Base-by-base conservation (phyloP, 2,797 vertebrate genomes). In the Lemur catta region DNA sequence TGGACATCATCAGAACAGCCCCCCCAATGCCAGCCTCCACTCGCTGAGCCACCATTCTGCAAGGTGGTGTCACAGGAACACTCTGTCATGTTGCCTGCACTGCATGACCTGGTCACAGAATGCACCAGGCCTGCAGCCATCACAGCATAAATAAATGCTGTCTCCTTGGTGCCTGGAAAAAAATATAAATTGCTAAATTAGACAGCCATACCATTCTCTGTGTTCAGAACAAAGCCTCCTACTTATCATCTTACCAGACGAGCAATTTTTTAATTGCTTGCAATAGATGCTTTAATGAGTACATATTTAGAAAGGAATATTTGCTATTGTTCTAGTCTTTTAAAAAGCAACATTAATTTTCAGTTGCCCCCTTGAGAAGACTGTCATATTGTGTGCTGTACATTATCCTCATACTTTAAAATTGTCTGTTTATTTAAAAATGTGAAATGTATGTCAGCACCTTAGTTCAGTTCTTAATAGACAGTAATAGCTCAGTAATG, bases 11-110 rank as follows among this genome's bases (percentile, higher is more conserved):
- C 99, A 0, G 99, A 99, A 98, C 99, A 99, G 97, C 99, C 99
- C 0, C 99, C 99, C 99, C 99, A 99, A 93, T 99, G 99, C 99
- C 99, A 99, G 80, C 99, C 99, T 97, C 99, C 99, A 0, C 93
- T 97, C 3, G 98, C 94, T 0, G 99, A 99, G 90, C 99, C 99
- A 0, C 98, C 98, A 0, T 99, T 99, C 84, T 98, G 98, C 94
- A 99, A 98, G 63, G 94, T 98, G 2, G 94, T 91, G 57, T 99
- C 99, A 4, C 99, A 99, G 89, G 99, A 99, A 14, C 99, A 99
- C 98, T 99, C 99, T 0, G 99, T 99, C 98, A 99, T 97, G 96
- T 99, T 99, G 2, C 99, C 99, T 0, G 99, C 99, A 0, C 99
- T 99, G 98, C 99, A 99, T 0, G 99, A 99, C 14, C 99, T 99